phyloP scores from a whole-genome alignment of 1,140 invertebrate genomes.

The Marisa cornuarietis region DNA sequence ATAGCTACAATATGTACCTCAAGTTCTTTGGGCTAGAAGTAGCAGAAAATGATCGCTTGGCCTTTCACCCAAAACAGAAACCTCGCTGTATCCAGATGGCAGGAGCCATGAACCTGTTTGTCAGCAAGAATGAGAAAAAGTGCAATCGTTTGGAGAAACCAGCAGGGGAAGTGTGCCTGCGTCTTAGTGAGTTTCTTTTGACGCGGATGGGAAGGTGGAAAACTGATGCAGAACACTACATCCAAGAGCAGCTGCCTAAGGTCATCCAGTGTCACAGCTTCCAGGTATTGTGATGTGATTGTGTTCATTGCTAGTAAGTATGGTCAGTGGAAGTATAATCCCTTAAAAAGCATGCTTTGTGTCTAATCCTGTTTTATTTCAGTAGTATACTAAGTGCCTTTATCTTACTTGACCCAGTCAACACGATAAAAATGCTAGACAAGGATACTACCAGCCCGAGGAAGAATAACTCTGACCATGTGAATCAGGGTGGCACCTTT shows the following conservation, averaged over 20 bases:
- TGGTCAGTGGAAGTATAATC: no score
- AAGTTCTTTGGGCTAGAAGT: constrained; percentile 42
- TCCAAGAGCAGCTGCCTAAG: constrained; percentile 20
- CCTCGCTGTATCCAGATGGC: constrained; percentile 34
- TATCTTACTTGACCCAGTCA: no score
- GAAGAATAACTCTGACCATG: no score
- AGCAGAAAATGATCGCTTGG: constrained; percentile 18
- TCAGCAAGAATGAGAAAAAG: constrained; percentile 20
- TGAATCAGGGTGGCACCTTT: no score
- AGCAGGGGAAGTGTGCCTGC: constrained; percentile 3
- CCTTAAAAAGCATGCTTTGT: no score
- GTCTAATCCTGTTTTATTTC: no score
- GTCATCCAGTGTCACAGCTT: constrained; percentile 31
- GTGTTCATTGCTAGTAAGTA: not conserved
- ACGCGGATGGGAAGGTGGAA: constrained; percentile 30
- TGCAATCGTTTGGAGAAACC: constrained; percentile 19
- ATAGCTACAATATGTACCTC: constrained; percentile 27
- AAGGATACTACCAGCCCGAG: no score
- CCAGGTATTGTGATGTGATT: constrained; percentile 9
- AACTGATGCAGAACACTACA: not conserved
- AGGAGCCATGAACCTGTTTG: not conserved
- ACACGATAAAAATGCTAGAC: no score
- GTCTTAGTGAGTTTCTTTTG: constrained; percentile 30
- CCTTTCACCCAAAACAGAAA: constrained; percentile 36
- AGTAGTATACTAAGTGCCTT: no score